Evolutionary conservation across 2,888 invertebrate species (phyloP).

Genomic region (Odontocolon sp.): DNA sequence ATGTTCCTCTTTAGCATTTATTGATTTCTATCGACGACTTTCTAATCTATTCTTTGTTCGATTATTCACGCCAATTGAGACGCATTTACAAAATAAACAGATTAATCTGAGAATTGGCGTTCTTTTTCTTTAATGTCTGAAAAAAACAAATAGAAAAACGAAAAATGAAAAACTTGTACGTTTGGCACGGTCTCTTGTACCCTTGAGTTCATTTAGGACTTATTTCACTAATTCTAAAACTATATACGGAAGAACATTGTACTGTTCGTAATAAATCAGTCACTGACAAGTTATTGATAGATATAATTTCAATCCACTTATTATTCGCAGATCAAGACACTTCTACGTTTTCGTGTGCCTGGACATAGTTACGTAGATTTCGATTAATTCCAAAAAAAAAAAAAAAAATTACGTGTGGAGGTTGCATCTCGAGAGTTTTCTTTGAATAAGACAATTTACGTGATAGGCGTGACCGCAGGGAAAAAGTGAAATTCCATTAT

Average conservation of each 20-base stretch:
- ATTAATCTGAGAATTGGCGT: background rate
- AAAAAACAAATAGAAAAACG: constrained; percentile 7
- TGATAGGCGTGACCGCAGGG: constrained; percentile 86
- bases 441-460: constrained; percentile 84
- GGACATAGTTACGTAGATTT: background rate
- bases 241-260: constrained; percentile 43
- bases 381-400: no score
- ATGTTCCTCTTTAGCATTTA: background rate
- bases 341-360: background rate
- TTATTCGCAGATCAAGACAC: background rate
- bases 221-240: constrained; percentile 24
- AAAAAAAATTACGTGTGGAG: constrained; percentile 74
- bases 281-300: constrained; percentile 25
- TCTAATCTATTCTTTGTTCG: constrained; percentile 24
- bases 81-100: background rate
- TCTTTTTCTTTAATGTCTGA: constrained; percentile 6
- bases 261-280: constrained; percentile 54
- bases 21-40: background rate
- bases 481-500: constrained; percentile 85
- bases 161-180: constrained; percentile 17
- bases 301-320: constrained; percentile 32
- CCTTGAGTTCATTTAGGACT: constrained; percentile 32
- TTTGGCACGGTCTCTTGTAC: constrained; percentile 55
- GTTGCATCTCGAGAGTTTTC: constrained; percentile 81
- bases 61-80: constrained; percentile 1